These are phyloP conservation scores for Upupa epops DNA, from an alignment of 2,113 vertebrate species.

Conservation along the genomic window DNA sequence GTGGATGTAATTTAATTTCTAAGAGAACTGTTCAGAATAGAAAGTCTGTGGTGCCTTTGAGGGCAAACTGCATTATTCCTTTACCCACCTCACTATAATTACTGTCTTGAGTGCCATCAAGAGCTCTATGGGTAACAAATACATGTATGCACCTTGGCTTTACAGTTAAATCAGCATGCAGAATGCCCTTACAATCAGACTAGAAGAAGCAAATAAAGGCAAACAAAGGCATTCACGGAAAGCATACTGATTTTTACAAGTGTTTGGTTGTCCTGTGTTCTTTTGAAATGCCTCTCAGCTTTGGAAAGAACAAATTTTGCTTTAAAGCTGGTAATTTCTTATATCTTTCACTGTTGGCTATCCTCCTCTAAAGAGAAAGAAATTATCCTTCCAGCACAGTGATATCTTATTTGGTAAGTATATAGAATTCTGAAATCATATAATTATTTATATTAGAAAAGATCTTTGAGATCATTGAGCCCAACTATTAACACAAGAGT, in stretches of 20 bases:
- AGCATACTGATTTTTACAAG: background rate
- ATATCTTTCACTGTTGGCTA: background rate
- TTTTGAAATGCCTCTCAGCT: background rate
- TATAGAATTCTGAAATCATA: background rate
- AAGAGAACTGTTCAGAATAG: background rate
- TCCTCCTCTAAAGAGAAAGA: background rate
- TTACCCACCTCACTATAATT: accelerated
- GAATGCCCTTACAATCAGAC: background rate
- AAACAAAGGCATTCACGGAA: background rate
- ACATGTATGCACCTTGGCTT: background rate
- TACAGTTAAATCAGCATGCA: background rate
- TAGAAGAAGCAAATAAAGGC: no score
- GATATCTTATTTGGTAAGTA: background rate
- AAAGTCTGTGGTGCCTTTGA: background rate
- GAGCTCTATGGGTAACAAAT: background rate
- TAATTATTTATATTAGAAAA: no score
- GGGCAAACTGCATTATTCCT: background rate
- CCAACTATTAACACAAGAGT: no score
- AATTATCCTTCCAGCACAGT: background rate
- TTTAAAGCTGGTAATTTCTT: background rate
- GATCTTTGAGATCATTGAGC: no score
- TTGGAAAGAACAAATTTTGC: background rate
- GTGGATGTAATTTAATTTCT: background rate
- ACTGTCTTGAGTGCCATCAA: background rate
- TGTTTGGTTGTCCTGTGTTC: background rate